Base-by-base conservation (phyloP, 2,888 invertebrate genomes). In the Diarsia rubi region DNA sequence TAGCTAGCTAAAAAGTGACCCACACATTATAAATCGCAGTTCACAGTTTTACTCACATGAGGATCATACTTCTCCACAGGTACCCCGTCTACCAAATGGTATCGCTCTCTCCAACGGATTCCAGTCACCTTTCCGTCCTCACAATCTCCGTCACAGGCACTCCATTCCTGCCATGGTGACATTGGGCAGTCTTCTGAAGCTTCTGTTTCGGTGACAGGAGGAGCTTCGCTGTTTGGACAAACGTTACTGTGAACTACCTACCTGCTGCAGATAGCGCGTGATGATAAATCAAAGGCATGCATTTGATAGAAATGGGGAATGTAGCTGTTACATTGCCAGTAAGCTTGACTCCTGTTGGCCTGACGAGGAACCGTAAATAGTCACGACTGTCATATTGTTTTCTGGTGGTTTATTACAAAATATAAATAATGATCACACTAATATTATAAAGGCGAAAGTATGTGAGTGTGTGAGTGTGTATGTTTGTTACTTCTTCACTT, bases 31-130 rank as follows among this genome's bases (percentile, higher is more conserved):
- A 6, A 67, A 75, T 45, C 8, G 2, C 27, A 54, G 11, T 21
- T 44, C 1, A 45, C 0, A 90, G 6, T n/a, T n/a, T 42, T 14
- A 42, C 93, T 89, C 84, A 95, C 95, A 74, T 91, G 86, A 19
- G 94, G 95, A 74, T 95, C 94, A 82, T 95, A 96, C 83, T 94
- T 95, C 82, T 95, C 95, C 0, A 95, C 91, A 27, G 95, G 91
- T 1, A 94, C 79, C 0, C 95, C 95, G 21, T 95, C 93, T 0
- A 95, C 94, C n/a, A 95, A 82, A 75, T 95, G 95, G 81, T 94
- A 95, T 11, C 96, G 84, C 79, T 94, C 94, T 47, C 95, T 88
- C 94, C 95, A 94, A 60, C 89, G 90, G 81, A 92, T 93, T 0
- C 96, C 96, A 3, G 71, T 79, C 6, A 95, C 80, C 70, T 84